These are phyloP conservation scores for Ceuthmochares aereus DNA, from an alignment of 2,113 vertebrate genomes.

Conservation along the genomic window DNA sequence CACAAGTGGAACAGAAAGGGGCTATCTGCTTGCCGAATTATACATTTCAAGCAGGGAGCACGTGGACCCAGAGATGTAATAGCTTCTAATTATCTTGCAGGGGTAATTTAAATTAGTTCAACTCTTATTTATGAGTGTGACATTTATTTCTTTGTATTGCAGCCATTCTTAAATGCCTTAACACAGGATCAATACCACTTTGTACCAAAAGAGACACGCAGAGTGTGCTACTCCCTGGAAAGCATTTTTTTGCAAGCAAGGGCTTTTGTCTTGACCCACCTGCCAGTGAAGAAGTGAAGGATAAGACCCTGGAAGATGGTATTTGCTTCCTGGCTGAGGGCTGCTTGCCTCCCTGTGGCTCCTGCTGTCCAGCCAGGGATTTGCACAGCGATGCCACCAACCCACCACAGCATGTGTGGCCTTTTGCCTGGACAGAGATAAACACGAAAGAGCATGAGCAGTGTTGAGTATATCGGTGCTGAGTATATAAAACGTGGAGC, in stretches of 20 bases:
- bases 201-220: neutral
- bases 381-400: neutral
- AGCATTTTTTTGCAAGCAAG: neutral
- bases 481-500: accelerated
- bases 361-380: neutral
- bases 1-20: neutral
- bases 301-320: neutral
- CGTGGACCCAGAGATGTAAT: neutral
- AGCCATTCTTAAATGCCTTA: constrained; percentile 15
- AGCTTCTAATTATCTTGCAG: constrained; percentile 26
- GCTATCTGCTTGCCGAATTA: neutral
- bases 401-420: accelerated
- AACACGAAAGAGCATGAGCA: accelerated
- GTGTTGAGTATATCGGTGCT: accelerated
- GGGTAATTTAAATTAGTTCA: constrained; percentile 26
- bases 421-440: neutral
- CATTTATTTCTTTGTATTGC: constrained; percentile 55
- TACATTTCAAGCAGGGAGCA: neutral
- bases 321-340: neutral
- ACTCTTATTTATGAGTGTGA: constrained; percentile 30
- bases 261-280: neutral
- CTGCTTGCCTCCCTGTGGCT: accelerated
- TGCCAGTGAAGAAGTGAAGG: neutral
- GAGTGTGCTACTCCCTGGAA: neutral
- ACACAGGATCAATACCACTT: constrained; percentile 12